A percentile compares a stretch with the other conserved stretches of the same genome.
Conservation (phyloP, 1,140 invertebrate genomes). For the Musca domestica region DNA sequence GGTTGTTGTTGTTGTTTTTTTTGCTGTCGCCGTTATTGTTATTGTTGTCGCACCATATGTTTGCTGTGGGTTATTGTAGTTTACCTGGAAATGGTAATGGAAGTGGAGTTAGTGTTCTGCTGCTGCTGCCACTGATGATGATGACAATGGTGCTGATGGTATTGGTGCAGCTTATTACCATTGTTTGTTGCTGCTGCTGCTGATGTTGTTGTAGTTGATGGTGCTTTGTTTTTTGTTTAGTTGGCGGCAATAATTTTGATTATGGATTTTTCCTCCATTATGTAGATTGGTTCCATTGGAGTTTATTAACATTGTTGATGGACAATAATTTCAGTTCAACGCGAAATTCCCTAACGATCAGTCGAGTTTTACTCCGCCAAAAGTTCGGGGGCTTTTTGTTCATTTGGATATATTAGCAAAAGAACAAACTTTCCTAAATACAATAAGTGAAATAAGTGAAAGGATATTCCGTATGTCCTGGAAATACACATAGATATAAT, state of each 20-base stretch:
- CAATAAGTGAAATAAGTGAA: not conserved
- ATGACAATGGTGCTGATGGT: too few species aligned
- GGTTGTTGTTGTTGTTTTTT: too few species aligned
- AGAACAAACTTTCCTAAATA: not conserved
- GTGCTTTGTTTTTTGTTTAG: not conserved
- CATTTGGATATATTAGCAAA: not conserved
- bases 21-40: too few species aligned
- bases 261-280: conserved; percentile 21
- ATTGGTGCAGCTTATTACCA: not conserved
- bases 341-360: conserved; percentile 52
- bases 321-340: conserved; percentile 45
- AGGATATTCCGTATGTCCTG: not conserved
- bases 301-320: conserved; percentile 14
- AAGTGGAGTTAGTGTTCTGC: too few species aligned
- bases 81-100: too few species aligned
- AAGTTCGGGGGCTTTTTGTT: too few species aligned
- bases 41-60: too few species aligned
- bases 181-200: conserved; percentile 5
- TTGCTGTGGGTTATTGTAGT: too few species aligned
- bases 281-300: conserved; percentile 17
- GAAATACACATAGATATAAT: not conserved
- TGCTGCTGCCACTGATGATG: too few species aligned
- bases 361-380: conserved; percentile 34
- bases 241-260: conserved; percentile 24
- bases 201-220: not conserved